Percentiles rank a stretch among this genome's conserved stretches.
Conservation (phyloP, 2,888 invertebrate genomes). For the Acrobeloides nanus region DNA sequence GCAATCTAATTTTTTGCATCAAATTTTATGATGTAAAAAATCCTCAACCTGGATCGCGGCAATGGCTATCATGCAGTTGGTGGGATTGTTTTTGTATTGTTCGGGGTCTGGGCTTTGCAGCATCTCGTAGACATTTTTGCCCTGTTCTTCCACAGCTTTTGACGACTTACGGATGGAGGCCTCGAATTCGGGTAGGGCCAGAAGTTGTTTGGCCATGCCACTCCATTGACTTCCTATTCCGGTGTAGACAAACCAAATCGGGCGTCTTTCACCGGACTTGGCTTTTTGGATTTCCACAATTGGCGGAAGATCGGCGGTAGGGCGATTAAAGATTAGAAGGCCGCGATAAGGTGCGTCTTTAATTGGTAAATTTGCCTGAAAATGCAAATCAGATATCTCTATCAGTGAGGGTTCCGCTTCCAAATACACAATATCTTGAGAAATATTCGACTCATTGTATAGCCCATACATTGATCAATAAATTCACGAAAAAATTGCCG, state of each 20-base stretch:
- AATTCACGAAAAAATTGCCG: no score
- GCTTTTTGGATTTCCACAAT: slow-evolving; percentile 46
- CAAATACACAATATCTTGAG: no score
- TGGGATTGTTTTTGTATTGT: slow-evolving; percentile 65
- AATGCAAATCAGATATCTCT: slow-evolving; percentile 6
- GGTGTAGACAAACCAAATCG: slow-evolving; percentile 88
- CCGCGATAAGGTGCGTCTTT: slow-evolving; percentile 70
- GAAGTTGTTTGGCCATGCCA: slow-evolving; percentile 83
- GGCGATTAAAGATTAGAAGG: slow-evolving; percentile 67
- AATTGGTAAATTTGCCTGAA: slow-evolving; percentile 61
- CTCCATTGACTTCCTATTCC: slow-evolving; percentile 99
- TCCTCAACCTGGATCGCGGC: slow-evolving; percentile 72
- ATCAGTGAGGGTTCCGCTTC: no score
- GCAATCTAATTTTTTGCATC: slow-evolving; percentile 77
- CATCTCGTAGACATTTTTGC: slow-evolving; percentile 71
- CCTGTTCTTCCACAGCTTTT: slow-evolving; percentile 66
- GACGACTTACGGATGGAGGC: slow-evolving; percentile 63
- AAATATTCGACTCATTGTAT: no score
- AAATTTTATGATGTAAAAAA: slow-evolving; percentile 2
- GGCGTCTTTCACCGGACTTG: slow-evolving; percentile 48
- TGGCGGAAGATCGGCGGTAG: slow-evolving; percentile 50
- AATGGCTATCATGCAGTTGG: slow-evolving; percentile 84
- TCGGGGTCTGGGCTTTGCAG: slow-evolving; percentile 67
- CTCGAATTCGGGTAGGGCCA: slow-evolving; percentile 73
- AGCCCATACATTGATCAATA: no score